These are phyloP conservation scores for Amblyopsis hoosieri DNA, from an alignment of 2,797 vertebrate species.

Conservation along the genomic window DNA sequence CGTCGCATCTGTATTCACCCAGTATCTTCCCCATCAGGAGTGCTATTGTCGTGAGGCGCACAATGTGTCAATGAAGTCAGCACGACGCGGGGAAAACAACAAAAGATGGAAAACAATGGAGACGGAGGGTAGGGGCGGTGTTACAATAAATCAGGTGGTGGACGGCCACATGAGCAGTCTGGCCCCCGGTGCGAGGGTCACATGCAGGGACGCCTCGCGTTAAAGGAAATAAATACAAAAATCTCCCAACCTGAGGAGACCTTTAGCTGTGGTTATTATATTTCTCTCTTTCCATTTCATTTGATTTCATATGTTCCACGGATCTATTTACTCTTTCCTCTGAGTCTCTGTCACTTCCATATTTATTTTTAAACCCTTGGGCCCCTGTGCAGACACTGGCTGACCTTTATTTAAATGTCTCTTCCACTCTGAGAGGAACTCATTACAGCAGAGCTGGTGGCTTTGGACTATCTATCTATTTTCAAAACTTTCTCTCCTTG, in stretches of 20 bases:
- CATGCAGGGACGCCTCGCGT: slow-evolving; percentile 29
- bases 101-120: slow-evolving; percentile 25
- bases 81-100: slow-evolving; percentile 35
- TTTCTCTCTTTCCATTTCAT: slow-evolving; percentile 73
- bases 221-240: slow-evolving; percentile 34
- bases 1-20: slow-evolving; percentile 50
- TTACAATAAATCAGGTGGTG: slow-evolving; percentile 57
- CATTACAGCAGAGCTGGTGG: slow-evolving; percentile 79
- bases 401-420: slow-evolving; percentile 87
- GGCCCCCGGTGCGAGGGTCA: slow-evolving; percentile 27
- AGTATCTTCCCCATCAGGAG: slow-evolving; percentile 46
- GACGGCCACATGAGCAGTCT: slow-evolving; percentile 61
- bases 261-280: slow-evolving; percentile 64
- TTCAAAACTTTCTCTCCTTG: slow-evolving; percentile 62
- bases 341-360: slow-evolving; percentile 73
- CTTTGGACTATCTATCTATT: slow-evolving; percentile 71
- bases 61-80: slow-evolving; percentile 51
- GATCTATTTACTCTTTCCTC: slow-evolving; percentile 77
- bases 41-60: slow-evolving; percentile 23
- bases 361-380: slow-evolving; percentile 82
- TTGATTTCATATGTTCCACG: slow-evolving; percentile 73
- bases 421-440: slow-evolving; percentile 76
- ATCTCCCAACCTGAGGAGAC: slow-evolving; percentile 36
- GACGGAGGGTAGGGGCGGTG: slow-evolving; percentile 46
- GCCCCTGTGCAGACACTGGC: slow-evolving; percentile 71